A percentile compares a stretch with the other conserved stretches of the same genome.
Conservation (phyloP, 2,888 invertebrate species). For the Eupeodes luniger region DNA sequence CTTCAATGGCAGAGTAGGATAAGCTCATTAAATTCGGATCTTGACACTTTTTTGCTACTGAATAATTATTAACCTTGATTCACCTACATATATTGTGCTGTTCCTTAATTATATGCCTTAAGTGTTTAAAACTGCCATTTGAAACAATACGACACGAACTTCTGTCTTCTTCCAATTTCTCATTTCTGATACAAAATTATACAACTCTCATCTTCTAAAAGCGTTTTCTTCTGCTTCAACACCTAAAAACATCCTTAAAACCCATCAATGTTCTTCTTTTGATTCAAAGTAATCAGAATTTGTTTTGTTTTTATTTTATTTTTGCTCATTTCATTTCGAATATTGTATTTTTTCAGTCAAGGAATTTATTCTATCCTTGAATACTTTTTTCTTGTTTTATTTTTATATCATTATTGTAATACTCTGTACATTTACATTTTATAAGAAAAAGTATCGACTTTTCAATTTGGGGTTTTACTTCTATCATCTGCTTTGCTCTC, state of each 20-base stretch:
- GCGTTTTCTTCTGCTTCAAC: neutral
- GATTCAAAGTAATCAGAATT: neutral
- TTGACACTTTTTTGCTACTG: too few species aligned
- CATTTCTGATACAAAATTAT: neutral
- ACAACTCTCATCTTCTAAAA: neutral
- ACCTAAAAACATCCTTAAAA: neutral
- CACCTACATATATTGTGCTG: too few species aligned
- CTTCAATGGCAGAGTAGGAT: too few species aligned
- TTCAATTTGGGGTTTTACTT: conserved; percentile 17
- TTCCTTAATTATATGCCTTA: too few species aligned
- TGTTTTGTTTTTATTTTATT: neutral
- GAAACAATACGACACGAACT: too few species aligned
- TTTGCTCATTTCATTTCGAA: neutral
- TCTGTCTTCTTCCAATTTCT: too few species aligned
- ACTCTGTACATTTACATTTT: conserved; percentile 13
- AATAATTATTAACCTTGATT: too few species aligned
- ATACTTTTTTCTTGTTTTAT: neutral
- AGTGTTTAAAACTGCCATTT: too few species aligned
- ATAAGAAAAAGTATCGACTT: conserved; percentile 5
- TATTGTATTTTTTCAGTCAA: neutral
- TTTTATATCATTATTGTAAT: neutral
- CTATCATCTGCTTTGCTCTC: conserved; percentile 10
- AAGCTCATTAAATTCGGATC: too few species aligned
- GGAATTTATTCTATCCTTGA: neutral
- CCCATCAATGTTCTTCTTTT: neutral